Conservation (phyloP, 1,140 invertebrate species). For the Gryon sp. region DNA sequence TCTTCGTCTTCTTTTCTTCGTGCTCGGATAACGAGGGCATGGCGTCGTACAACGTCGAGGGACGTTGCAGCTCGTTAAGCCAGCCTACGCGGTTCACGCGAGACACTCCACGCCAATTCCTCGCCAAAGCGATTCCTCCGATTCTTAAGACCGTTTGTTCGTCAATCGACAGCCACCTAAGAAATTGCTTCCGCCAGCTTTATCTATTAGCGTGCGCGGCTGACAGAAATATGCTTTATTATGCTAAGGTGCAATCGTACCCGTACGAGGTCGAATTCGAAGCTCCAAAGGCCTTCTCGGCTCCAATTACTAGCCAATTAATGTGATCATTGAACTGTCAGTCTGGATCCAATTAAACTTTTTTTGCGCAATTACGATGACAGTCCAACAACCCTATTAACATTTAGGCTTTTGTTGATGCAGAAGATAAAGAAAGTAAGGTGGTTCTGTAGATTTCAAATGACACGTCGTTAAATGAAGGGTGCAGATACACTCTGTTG, state of each 20-base stretch:
- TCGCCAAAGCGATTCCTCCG: constrained; percentile 31
- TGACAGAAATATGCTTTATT: constrained; percentile 54
- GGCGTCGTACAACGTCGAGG: constrained; percentile 57
- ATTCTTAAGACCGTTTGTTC: constrained; percentile 55
- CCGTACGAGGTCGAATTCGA: background rate
- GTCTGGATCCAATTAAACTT: constrained; percentile 34
- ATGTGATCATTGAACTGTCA: constrained; percentile 47
- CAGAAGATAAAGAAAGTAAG: constrained; percentile 9
- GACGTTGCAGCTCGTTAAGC: constrained; percentile 60
- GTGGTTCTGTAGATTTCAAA: background rate
- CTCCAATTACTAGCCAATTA: constrained; percentile 56
- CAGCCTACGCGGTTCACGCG: constrained; percentile 62
- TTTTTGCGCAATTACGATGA: constrained; percentile 12
- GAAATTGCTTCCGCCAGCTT: constrained; percentile 58
- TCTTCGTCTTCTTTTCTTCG: no score
- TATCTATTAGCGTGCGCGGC: constrained; percentile 42
- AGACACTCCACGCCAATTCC: constrained; percentile 54
- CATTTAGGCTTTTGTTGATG: constrained; percentile 38
- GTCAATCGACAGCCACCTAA: constrained; percentile 62
- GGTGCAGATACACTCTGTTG: no score
- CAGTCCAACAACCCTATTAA: constrained; percentile 47
- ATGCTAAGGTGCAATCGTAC: constrained; percentile 9
- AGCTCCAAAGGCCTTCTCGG: background rate
- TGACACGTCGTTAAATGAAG: constrained; percentile 16
- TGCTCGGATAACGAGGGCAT: constrained; percentile 62